Evolutionary conservation across 2,888 invertebrate genomes (phyloP).

Genomic region (Rhynchonema sp.): DNA sequence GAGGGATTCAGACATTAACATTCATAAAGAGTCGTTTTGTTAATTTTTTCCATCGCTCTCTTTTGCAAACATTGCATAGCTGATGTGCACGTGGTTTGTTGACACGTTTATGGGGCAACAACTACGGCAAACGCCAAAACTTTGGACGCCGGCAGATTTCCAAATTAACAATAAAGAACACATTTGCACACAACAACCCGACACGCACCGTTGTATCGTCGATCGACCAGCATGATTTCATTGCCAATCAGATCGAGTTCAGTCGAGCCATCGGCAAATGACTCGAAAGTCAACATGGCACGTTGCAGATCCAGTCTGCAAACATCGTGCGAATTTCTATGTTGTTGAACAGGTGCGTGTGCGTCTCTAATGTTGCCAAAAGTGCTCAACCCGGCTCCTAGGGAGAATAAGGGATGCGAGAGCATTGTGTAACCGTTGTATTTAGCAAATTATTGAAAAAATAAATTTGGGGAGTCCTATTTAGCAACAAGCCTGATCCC

Average conservation of each 20-base stretch:
- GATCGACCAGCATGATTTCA: constrained; percentile 32
- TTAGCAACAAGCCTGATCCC: too few relatives aligned
- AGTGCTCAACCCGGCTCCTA: not conserved
- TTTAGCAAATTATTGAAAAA: too few relatives aligned
- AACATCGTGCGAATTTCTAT: too few relatives aligned
- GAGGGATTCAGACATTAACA: too few relatives aligned
- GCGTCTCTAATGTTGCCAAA: not conserved
- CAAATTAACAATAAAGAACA: not conserved
- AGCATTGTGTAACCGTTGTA: too few relatives aligned
- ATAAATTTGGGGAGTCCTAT: too few relatives aligned
- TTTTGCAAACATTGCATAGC: too few relatives aligned
- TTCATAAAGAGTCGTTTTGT: too few relatives aligned
- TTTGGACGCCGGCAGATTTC: too few relatives aligned
- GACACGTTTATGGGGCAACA: not conserved
- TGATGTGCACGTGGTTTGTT: too few relatives aligned
- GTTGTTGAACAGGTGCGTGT: not conserved
- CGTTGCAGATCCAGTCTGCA: constrained; percentile 29
- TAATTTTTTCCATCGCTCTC: too few relatives aligned
- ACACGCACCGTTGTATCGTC: constrained; percentile 23
- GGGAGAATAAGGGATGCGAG: too few relatives aligned
- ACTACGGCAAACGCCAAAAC: not conserved
- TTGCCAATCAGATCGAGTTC: constrained; percentile 35
- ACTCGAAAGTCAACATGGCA: constrained; percentile 32
- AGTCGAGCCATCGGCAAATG: constrained; percentile 32
- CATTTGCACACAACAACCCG: not conserved